Evolutionary conservation across 2,797 vertebrate species (phyloP).

Genomic region (Intellagama lesueurii): DNA sequence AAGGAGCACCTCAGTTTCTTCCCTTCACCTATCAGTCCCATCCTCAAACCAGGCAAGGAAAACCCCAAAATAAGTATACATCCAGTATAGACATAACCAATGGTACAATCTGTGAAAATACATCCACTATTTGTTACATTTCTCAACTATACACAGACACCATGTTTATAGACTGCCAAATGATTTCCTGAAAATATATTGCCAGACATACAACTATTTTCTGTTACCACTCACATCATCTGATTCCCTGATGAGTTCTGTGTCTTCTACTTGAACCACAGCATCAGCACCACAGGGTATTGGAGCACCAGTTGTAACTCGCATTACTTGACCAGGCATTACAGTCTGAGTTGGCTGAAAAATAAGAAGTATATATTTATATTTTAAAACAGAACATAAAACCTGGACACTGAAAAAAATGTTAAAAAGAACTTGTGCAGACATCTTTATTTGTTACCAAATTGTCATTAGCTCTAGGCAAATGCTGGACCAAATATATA

Average conservation of each 20-base stretch:
- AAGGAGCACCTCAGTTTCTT: no score
- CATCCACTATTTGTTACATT: not conserved
- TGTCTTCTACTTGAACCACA: slow-evolving; percentile 98
- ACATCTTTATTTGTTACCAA: not conserved
- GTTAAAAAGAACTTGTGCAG: not conserved
- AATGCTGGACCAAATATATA: not conserved
- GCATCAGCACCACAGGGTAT: slow-evolving; percentile 98
- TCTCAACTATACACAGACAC: not conserved
- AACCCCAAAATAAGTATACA: not conserved
- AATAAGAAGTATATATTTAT: not conserved
- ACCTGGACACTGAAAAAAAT: not conserved
- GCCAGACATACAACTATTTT: slow-evolving; percentile 20
- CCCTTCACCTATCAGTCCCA: not conserved
- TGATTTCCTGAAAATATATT: not conserved
- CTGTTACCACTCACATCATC: slow-evolving; percentile 88
- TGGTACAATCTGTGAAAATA: not conserved
- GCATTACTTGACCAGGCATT: slow-evolving; percentile 99
- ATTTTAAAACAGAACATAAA: not conserved
- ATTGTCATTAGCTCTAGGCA: not conserved
- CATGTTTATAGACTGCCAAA: slow-evolving; percentile 10
- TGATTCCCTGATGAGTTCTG: slow-evolving; percentile 96
- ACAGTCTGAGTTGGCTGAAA: slow-evolving; percentile 95
- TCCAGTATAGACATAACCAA: not conserved
- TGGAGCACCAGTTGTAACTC: slow-evolving; percentile 96
- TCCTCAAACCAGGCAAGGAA: not conserved